phyloP scores from a whole-genome alignment of 2,797 vertebrate genomes.

The Uromys caudimaculatus region DNA sequence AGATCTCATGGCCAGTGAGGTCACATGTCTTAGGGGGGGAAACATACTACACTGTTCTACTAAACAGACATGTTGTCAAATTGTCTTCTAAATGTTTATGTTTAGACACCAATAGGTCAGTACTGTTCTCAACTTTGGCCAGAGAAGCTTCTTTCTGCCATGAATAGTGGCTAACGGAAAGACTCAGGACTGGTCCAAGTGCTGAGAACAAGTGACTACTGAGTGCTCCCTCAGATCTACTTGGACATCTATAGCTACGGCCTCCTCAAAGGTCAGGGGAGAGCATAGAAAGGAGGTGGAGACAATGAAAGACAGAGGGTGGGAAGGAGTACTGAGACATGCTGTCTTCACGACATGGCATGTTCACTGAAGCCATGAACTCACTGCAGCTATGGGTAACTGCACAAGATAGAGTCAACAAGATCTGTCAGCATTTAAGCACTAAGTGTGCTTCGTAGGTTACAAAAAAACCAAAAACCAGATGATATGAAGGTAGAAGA shows the following conservation, averaged over 20 bases:
- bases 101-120: background rate
- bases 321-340: background rate
- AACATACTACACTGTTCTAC: no score
- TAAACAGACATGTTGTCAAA: no score
- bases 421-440: background rate
- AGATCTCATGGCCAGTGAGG: no score
- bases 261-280: background rate
- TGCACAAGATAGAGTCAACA: background rate
- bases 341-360: background rate
- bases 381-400: background rate
- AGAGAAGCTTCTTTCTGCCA: background rate
- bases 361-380: background rate
- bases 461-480: background rate
- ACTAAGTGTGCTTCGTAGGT: background rate
- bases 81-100: no score
- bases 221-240: background rate
- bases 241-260: background rate
- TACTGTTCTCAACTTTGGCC: background rate
- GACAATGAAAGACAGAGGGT: background rate
- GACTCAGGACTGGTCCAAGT: background rate
- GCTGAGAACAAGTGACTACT: background rate
- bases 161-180: background rate
- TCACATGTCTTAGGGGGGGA: no score
- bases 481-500: background rate
- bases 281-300: no score